Conservation (phyloP, 2,113 vertebrate genomes). For the Osmerus eperlanus region DNA sequence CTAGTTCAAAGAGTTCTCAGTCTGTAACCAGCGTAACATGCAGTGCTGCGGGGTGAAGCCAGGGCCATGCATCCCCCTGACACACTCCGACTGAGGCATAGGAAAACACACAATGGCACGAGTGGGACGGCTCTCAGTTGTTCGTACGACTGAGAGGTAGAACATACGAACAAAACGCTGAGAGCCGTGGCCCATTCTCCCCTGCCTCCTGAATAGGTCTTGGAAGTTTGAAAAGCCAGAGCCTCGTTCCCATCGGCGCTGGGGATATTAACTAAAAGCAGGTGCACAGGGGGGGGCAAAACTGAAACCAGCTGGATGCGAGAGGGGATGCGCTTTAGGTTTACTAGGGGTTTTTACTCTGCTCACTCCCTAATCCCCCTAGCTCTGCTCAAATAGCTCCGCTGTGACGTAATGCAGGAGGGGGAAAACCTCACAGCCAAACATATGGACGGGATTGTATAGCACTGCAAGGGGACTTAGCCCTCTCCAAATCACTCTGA, state of each 20-base stretch:
- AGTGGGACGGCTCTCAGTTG: constrained; percentile 27
- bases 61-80: constrained; percentile 20
- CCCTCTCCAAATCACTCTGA: constrained; percentile 27
- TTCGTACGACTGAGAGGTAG: constrained; percentile 1
- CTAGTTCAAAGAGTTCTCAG: not conserved
- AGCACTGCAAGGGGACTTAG: constrained; percentile 40
- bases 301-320: constrained; percentile 70
- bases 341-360: constrained; percentile 55
- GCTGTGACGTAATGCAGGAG: constrained; percentile 71
- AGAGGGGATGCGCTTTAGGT: constrained; percentile 63
- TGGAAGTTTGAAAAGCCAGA: constrained; percentile 61
- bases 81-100: constrained; percentile 26
- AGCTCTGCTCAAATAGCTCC: constrained; percentile 70
- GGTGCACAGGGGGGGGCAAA: constrained; percentile 70
- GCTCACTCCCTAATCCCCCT: constrained; percentile 69
- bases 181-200: constrained; percentile 33
- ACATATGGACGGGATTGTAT: constrained; percentile 69
- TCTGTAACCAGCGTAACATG: constrained; percentile 28
- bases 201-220: constrained; percentile 55
- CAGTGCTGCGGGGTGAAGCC: constrained; percentile 36
- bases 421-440: constrained; percentile 49
- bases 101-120: constrained; percentile 48
- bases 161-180: constrained; percentile 26
- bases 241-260: constrained; percentile 61
- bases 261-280: constrained; percentile 78